Conservation (phyloP, 2,888 invertebrate genomes). For the Elmis aenea region DNA sequence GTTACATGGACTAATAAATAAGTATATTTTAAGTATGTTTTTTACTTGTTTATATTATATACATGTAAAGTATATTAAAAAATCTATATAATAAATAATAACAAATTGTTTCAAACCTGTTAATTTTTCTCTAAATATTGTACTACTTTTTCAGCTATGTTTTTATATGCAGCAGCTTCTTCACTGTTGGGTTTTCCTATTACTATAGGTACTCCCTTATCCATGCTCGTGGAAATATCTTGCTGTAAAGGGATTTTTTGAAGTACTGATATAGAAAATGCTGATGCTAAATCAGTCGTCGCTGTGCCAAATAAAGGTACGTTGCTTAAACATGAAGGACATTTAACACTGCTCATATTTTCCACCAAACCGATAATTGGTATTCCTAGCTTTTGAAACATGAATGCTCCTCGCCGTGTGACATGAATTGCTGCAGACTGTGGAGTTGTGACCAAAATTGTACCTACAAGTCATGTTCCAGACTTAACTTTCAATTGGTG, state of each 20-base stretch:
- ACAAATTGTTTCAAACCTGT: not conserved
- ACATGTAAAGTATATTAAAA: not conserved
- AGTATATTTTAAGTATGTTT: constrained; percentile 8
- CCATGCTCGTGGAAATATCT: constrained; percentile 64
- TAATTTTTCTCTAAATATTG: constrained; percentile 27
- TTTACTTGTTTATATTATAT: constrained; percentile 3
- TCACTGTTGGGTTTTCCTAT: constrained; percentile 55
- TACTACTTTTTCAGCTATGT: constrained; percentile 30
- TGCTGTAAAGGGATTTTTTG: constrained; percentile 69
- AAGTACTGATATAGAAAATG: constrained; percentile 62
- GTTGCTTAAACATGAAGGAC: constrained; percentile 69
- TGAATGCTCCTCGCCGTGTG: constrained; percentile 76
- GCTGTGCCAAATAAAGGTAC: constrained; percentile 70
- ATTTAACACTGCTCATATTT: constrained; percentile 81
- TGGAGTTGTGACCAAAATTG: constrained; percentile 88
- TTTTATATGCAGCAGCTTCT: constrained; percentile 28
- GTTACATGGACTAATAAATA: constrained; percentile 10
- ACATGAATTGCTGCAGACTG: constrained; percentile 85
- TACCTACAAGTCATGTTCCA: too few species aligned
- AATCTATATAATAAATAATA: not conserved
- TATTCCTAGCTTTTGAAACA: constrained; percentile 80
- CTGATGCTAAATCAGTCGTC: constrained; percentile 56
- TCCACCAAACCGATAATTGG: constrained; percentile 85
- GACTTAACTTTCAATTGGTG: too few species aligned
- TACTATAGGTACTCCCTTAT: constrained; percentile 71